A percentile compares a stretch with the other conserved stretches of the same genome.
phyloP scores from a whole-genome alignment of 1,140 invertebrate species.

The Brachionus angularis region DNA sequence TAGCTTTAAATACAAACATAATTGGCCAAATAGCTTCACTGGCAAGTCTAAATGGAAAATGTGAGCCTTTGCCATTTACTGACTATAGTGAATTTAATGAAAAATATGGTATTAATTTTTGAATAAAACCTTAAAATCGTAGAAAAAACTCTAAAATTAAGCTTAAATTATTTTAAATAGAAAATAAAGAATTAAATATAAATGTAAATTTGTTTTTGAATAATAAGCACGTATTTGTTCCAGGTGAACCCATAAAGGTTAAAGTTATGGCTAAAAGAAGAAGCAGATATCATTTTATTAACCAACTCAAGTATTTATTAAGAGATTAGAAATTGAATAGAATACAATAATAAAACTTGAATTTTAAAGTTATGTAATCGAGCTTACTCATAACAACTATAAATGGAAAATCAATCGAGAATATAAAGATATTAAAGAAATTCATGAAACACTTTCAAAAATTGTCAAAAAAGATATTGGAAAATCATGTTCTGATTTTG shows the following conservation, averaged over 20 bases:
- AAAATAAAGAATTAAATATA: background rate
- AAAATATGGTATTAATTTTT: background rate
- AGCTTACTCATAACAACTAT: background rate
- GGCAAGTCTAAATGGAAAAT: too few species aligned
- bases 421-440: conserved; percentile 11
- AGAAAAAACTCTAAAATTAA: background rate
- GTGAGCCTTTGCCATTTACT: conserved; percentile 16
- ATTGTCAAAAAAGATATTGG: conserved; percentile 19
- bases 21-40: too few species aligned
- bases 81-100: conserved; percentile 5
- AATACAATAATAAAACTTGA: background rate
- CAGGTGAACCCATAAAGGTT: background rate
- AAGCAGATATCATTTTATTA: background rate
- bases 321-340: background rate
- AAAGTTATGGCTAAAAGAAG: background rate
- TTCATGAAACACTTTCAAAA: background rate
- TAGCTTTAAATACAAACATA: too few species aligned
- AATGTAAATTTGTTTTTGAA: background rate
- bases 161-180: background rate
- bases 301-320: background rate
- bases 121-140: background rate
- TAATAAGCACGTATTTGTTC: background rate
- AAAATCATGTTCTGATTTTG: conserved; percentile 22
- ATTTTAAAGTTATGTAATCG: background rate
- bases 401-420: background rate